Evolutionary conservation across 1,140 invertebrate species (phyloP).

Genomic region (Laupala kohalensis): DNA sequence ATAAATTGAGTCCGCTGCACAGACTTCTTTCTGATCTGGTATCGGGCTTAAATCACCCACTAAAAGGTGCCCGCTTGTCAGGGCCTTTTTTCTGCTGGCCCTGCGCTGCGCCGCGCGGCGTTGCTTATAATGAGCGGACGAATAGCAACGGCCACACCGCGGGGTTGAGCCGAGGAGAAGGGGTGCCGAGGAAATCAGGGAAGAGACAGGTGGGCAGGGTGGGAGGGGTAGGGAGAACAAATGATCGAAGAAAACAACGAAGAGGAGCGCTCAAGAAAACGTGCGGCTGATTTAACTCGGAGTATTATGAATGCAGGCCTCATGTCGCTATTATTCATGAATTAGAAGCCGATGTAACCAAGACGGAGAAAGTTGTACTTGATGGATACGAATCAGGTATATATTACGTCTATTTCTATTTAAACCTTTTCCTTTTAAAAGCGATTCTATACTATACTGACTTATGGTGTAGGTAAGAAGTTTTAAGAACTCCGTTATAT

Average conservation of each 20-base stretch:
- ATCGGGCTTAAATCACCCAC: not conserved
- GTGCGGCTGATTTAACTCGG: not conserved
- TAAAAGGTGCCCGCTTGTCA: not conserved
- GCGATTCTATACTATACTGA: too few species aligned
- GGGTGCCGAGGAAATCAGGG: not conserved
- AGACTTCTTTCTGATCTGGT: not conserved
- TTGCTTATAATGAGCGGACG: not conserved
- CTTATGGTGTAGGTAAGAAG: too few species aligned
- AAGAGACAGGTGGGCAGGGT: not conserved
- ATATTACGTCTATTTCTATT: too few species aligned
- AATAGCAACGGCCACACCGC: not conserved
- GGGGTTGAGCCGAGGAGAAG: not conserved
- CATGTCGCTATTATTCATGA: too few species aligned
- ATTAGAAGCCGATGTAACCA: too few species aligned
- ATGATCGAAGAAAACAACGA: not conserved
- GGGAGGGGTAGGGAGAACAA: not conserved
- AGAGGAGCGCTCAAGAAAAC: not conserved
- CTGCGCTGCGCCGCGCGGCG: not conserved
- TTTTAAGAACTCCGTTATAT: too few species aligned
- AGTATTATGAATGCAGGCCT: too few species aligned
- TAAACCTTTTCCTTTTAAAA: too few species aligned
- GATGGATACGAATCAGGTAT: too few species aligned
- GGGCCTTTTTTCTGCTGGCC: not conserved
- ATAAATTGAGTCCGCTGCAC: not conserved
- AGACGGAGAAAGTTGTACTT: too few species aligned